phyloP scores from a whole-genome alignment of 2,888 invertebrate genomes.

The Drosophila neotestacea region DNA sequence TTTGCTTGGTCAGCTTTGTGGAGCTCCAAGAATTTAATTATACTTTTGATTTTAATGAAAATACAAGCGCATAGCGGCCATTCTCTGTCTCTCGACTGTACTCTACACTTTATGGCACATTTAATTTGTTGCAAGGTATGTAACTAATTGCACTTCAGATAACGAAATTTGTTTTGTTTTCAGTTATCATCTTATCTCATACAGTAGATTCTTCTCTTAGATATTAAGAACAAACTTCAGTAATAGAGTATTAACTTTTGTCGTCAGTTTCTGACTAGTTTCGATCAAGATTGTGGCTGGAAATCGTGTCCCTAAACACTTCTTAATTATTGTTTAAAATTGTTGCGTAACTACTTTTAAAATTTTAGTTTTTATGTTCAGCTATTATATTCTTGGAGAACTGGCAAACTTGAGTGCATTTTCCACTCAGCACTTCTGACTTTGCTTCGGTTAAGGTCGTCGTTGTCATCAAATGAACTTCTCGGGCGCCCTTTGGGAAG shows the following conservation, averaged over 20 bases:
- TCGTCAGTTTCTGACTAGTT: conserved; percentile 1
- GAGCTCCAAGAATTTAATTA: conserved; percentile 69
- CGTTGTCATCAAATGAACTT: conserved; percentile 34
- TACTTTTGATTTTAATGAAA: conserved; percentile 76
- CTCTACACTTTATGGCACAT: conserved; percentile 19
- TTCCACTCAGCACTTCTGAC: conserved; percentile 33
- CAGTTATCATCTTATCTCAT: neutral
- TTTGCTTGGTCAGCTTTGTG: conserved; percentile 47
- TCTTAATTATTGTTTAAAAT: conserved; percentile 16
- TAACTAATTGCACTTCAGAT: neutral
- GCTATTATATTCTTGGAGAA: conserved; percentile 23
- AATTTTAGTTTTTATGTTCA: conserved; percentile 14
- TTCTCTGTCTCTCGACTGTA: conserved; percentile 11
- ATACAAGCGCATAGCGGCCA: conserved; percentile 39
- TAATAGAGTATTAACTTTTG: neutral
- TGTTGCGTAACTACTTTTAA: conserved; percentile 5
- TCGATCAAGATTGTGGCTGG: conserved; percentile 10
- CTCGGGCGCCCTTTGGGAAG: conserved; percentile 23
- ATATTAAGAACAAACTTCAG: neutral
- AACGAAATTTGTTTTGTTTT: neutral
- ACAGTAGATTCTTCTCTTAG: neutral
- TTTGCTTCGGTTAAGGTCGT: conserved; percentile 51
- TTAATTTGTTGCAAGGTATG: neutral
- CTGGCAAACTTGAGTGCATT: conserved; percentile 31
- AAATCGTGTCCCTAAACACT: conserved; percentile 19